Conservation (phyloP, 2,888 invertebrate genomes). For the Nineta flava region DNA sequence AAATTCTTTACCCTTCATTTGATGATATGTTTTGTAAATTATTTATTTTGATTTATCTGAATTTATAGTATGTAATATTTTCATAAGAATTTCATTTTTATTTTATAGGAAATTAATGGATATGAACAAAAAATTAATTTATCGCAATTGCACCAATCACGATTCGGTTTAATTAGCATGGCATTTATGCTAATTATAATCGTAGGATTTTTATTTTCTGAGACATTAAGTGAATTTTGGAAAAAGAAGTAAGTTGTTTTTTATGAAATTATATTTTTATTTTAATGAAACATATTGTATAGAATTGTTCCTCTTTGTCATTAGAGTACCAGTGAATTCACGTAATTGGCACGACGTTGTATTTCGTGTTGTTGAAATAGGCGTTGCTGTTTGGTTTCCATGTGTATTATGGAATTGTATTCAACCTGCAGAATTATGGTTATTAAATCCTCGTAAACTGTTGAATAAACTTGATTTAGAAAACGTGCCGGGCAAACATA, state of each 20-base stretch:
- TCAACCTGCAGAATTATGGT: slow-evolving; percentile 86
- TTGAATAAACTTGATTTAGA: slow-evolving; percentile 41
- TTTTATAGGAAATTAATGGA: slow-evolving; percentile 11
- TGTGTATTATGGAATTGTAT: slow-evolving; percentile 93
- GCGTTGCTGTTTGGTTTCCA: slow-evolving; percentile 88
- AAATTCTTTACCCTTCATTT: no score
- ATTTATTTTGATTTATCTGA: no score
- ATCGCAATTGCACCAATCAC: slow-evolving; percentile 81
- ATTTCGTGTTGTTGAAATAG: slow-evolving; percentile 81
- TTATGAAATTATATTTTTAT: slow-evolving; percentile 4
- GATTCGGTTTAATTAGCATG: slow-evolving; percentile 75
- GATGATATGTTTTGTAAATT: no score
- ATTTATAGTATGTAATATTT: no score
- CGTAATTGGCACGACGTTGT: slow-evolving; percentile 87
- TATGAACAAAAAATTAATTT: slow-evolving; percentile 43
- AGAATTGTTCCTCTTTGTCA: no score
- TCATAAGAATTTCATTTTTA: no score
- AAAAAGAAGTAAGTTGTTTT: slow-evolving; percentile 60
- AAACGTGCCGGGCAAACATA: slow-evolving; percentile 2
- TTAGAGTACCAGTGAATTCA: slow-evolving; percentile 71
- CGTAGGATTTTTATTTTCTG: slow-evolving; percentile 77
- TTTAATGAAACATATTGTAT: no score
- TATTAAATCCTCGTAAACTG: slow-evolving; percentile 78
- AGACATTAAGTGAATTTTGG: slow-evolving; percentile 85
- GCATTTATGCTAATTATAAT: slow-evolving; percentile 82